Base-by-base conservation (phyloP, 2,888 invertebrate genomes). In the Zele albiditarsus region DNA sequence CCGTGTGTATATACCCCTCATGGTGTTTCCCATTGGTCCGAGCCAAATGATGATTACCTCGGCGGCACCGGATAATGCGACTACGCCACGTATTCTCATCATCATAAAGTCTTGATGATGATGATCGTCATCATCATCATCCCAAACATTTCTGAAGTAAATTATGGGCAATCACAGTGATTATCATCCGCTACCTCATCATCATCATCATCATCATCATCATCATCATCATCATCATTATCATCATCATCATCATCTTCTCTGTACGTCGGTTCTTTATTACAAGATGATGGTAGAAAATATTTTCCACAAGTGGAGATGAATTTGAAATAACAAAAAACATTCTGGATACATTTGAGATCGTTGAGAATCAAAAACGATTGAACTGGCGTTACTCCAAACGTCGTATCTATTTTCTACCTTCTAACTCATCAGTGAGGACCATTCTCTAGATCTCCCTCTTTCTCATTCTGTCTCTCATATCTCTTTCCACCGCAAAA, bases 41-140 rank as follows among this genome's bases (percentile, higher is more conserved):
- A 78, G 82, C 81, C 84, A 85, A 87, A 88, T 85, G 86, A 88
- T 88, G 87, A 88, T 88, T 87, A 82, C 87, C 83, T 80, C 78
- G 75, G 80, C 73, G 53, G 53, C 23, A 6, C 53, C 23, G 76
- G 79, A 77, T 82, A 80, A 82, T 82, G 80, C 77, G 80, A 79
- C 74, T 79, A 78, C 75, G 74, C 80, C 75, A 74, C 77, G 73
- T 25, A 60, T 77, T 78, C 77, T 82, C 80, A 81, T 82, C 81
- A 82, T 82, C 80, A 78, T 81, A 76, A 80, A 79, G 80, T 80
- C 80, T 77, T 77, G 78, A 80, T 78, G 75, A 77, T 83, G 81
- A 79, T 82, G 80, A 81, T 81, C 82, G 82, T 85, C 80, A 82
- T 83, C 81, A 82, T 84, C 78, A 79, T 79, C 75, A 80, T 81